Evolutionary conservation across 2,888 invertebrate species (phyloP), one percentile per base, ranked within the genome.

Genomic region (Papilio elwesi): DNA sequence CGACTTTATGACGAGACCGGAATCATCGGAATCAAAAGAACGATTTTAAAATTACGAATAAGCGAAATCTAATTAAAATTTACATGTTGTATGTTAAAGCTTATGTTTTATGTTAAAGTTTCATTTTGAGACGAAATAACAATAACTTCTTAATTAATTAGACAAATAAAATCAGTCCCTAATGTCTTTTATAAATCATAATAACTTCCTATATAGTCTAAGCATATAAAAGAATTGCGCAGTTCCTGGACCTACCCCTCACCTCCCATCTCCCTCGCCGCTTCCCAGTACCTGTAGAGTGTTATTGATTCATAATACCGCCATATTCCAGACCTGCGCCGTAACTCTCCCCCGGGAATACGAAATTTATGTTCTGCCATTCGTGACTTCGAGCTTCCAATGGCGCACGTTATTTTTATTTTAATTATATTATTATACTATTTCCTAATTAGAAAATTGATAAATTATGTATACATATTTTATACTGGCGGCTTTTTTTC

Each of bases 261-360:
- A 53, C 57, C 26, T 67, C 15, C 68, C 15, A 8, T 36, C 26
- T 11, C 26, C 57, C 59, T n/a, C 59, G 1, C 59, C 9, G 43
- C n/a, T 59, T 43, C 69, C 72, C 74, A 48, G 69, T 59, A 74
- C 74, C 65, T 76, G 73, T 74, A 74, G 74, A 69, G 68, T 59
- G 63, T 65, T 75, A 74, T 68, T 69, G 67, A 75, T 76, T 73
- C 70, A 65, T 66, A 59, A 48, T 65, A 67, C 73, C 71, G 74
- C 74, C 63, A 74, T 76, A 76, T 76, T 72, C 68, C 71, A 74
- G 72, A 69, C 79, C 71, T 78, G 78, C 78, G 78, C 78, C 55
- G 72, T 77, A 71, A 71, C 68, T 51, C 70, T 70, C 69, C 64
- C 70, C 73, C 64, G 73, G 73, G 70, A 51, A 62, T 70, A 76